These are phyloP conservation scores for Drosophila watanabei DNA, from an alignment of 1,140 invertebrate genomes.

Conservation along the genomic window DNA sequence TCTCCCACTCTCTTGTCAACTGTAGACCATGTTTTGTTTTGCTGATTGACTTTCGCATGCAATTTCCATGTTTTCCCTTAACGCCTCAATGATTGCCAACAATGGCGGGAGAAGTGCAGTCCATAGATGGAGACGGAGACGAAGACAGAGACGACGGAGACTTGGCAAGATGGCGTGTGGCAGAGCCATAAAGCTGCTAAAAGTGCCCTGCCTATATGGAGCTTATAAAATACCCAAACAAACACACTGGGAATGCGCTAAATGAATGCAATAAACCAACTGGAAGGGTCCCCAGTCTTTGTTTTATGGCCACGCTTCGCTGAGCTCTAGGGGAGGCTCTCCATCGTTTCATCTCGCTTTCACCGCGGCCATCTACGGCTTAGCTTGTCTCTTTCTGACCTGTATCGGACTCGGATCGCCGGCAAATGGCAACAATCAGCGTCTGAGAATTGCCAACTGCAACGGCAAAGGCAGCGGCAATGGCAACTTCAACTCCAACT, in stretches of 20 bases:
- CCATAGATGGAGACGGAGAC: neutral
- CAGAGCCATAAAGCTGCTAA: constrained; percentile 54
- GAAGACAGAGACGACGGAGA: neutral
- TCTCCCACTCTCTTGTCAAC: constrained; percentile 7
- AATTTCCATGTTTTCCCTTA: constrained; percentile 51
- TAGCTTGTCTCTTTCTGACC: constrained; percentile 13
- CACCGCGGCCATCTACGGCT: neutral
- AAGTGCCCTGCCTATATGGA: constrained; percentile 49
- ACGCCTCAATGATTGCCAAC: constrained; percentile 54
- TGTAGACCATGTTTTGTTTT: constrained; percentile 38
- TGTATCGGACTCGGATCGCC: constrained; percentile 45
- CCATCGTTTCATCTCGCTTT: constrained; percentile 6
- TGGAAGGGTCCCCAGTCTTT: constrained; percentile 47
- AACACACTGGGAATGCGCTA: constrained; percentile 62
- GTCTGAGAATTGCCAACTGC: constrained; percentile 42
- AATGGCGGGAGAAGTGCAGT: constrained; percentile 49
- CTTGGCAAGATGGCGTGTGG: constrained; percentile 69
- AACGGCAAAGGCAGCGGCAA: constrained; percentile 18
- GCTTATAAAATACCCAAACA: constrained; percentile 44
- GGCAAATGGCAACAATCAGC: constrained; percentile 78
- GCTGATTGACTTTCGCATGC: constrained; percentile 53
- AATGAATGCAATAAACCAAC: constrained; percentile 76
- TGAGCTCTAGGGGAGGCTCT: constrained; percentile 37
- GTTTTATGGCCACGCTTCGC: constrained; percentile 61
- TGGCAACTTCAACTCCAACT: constrained; percentile 33